A percentile compares a stretch with the other conserved stretches of the same genome.
Conservation (phyloP, 1,140 invertebrate species). For the Asobara japonica region DNA sequence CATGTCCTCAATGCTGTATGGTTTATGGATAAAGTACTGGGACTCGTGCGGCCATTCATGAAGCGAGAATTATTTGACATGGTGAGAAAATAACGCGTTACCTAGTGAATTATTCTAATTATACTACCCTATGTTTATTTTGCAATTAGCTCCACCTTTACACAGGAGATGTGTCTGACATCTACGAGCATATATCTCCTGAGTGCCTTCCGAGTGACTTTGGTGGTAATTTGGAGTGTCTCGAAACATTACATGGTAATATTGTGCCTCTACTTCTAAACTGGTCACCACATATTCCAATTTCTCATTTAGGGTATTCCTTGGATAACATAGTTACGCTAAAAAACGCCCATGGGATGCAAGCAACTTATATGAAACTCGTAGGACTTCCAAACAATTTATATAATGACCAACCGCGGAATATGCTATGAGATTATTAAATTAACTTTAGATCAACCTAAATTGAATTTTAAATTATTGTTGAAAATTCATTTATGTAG, state of each 20-base stretch:
- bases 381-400: too few species aligned
- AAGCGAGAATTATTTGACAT: conserved; percentile 72
- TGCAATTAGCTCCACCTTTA: conserved; percentile 62
- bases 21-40: conserved; percentile 72
- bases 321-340: too few species aligned
- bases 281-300: conserved; percentile 15
- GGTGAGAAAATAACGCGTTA: conserved; percentile 59
- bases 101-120: not conserved
- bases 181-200: conserved; percentile 61
- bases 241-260: conserved; percentile 55
- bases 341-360: too few species aligned
- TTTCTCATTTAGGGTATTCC: too few species aligned
- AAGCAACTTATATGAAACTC: too few species aligned
- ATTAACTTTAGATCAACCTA: too few species aligned
- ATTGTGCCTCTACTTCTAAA: not conserved
- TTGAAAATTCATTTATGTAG: too few species aligned
- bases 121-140: conserved; percentile 10
- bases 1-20: conserved; percentile 74
- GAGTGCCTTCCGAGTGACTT: conserved; percentile 64
- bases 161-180: conserved; percentile 56
- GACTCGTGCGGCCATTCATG: conserved; percentile 73
- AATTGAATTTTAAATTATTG: too few species aligned
- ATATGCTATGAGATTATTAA: too few species aligned
- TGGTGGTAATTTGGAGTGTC: conserved; percentile 60
- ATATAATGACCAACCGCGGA: too few species aligned